Conservation (phyloP, 2,113 vertebrate species). For the Anolis carolinensis region DNA sequence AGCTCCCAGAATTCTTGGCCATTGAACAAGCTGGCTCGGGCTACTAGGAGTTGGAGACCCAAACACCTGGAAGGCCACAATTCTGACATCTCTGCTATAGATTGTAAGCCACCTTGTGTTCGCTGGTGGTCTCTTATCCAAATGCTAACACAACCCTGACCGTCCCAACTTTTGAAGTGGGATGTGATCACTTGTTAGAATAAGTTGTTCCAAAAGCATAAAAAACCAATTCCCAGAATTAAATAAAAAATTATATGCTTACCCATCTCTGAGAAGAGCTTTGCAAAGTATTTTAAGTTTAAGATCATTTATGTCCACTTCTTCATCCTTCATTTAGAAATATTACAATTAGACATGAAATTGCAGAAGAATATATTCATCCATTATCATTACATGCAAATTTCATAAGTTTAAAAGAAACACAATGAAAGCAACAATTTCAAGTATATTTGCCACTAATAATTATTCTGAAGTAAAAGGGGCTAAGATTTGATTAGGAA, state of each 20-base stretch:
- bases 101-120: no score
- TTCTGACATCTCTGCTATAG: no score
- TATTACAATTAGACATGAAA: background rate
- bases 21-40: no score
- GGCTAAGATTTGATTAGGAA: background rate
- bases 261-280: slow-evolving; percentile 90
- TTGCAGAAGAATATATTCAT: background rate
- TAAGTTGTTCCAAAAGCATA: background rate
- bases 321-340: slow-evolving; percentile 72
- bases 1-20: no score
- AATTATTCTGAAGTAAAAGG: background rate
- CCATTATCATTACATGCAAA: background rate
- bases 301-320: slow-evolving; percentile 81
- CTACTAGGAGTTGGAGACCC: no score
- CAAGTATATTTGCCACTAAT: background rate
- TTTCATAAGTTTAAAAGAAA: background rate
- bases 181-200: no score
- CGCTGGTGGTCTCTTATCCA: no score
- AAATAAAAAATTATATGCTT: slow-evolving; percentile 54
- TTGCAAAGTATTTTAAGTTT: slow-evolving; percentile 92
- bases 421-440: background rate
- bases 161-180: no score
- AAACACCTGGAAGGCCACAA: no score
- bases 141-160: no score
- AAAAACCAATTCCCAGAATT: background rate